Evolutionary conservation across 2,113 vertebrate genomes (phyloP).

Genomic region (Arizona elegans): DNA sequence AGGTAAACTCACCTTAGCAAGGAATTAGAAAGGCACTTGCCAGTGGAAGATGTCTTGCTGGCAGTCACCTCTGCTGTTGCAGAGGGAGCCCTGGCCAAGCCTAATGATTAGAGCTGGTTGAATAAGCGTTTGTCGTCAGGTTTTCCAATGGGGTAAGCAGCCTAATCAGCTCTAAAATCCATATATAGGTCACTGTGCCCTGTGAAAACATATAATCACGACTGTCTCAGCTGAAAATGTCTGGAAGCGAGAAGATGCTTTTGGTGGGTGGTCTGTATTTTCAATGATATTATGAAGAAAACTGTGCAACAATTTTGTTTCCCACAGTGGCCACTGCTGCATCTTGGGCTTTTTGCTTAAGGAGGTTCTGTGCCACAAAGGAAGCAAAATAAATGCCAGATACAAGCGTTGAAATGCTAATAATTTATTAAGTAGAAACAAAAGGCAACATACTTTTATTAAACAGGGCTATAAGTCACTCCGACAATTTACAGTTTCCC

Average conservation of each 20-base stretch:
- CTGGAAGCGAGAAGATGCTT: not conserved
- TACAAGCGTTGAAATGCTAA: not conserved
- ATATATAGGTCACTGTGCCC: not conserved
- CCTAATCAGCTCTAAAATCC: conserved; percentile 32
- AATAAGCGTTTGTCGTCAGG: conserved; percentile 17
- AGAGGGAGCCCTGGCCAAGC: conserved; percentile 19
- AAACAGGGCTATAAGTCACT: not conserved
- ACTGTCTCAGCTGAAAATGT: not conserved
- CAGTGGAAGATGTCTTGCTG: accelerated
- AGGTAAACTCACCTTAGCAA: conserved; percentile 34
- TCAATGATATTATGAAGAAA: not conserved
- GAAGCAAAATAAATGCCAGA: not conserved
- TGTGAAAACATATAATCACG: not conserved
- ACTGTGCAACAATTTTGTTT: not conserved
- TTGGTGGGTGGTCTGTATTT: not conserved
- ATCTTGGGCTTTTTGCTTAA: not conserved
- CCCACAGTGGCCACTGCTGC: not conserved
- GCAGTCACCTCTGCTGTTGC: conserved; percentile 2
- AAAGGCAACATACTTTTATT: not conserved
- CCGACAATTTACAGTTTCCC: not conserved
- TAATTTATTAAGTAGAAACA: not conserved
- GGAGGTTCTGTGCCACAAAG: not conserved
- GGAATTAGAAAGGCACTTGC: conserved; percentile 20
- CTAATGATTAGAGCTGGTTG: conserved; percentile 51
- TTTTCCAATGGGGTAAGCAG: conserved; percentile 50